These are phyloP conservation scores for Troides helena DNA, from an alignment of 2,888 invertebrate species.

Conservation along the genomic window DNA sequence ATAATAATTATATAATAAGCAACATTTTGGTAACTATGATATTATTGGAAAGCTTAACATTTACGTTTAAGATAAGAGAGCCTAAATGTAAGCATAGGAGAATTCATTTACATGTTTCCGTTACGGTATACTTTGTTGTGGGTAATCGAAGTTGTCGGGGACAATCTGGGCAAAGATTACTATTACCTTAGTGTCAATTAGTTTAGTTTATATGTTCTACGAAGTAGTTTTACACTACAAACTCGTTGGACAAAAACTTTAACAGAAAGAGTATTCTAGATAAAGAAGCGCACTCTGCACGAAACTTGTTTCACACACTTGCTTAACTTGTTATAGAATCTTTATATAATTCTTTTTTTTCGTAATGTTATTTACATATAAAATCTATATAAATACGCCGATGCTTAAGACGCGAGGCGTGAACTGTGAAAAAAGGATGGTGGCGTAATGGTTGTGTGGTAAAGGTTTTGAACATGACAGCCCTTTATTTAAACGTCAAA, in stretches of 20 bases:
- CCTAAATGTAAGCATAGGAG: too few species aligned
- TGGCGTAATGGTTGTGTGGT: slow-evolving; percentile 1
- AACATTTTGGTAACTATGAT: too few species aligned
- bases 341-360: background rate
- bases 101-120: too few species aligned
- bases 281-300: background rate
- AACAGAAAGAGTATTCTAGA: background rate
- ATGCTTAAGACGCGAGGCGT: background rate
- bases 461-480: background rate
- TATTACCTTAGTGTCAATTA: background rate
- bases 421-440: background rate
- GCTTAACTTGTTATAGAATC: background rate
- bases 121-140: too few species aligned
- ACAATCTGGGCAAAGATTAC: background rate
- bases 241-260: slow-evolving; percentile 1
- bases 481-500: background rate
- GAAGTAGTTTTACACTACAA: background rate
- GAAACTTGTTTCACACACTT: background rate
- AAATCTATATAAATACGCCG: background rate
- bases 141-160: background rate
- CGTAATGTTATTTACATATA: slow-evolving; percentile 2
- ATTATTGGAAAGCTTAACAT: too few species aligned
- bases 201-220: background rate
- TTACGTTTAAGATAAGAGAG: too few species aligned
- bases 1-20: too few species aligned